Percentiles rank a stretch among this genome's conserved stretches.
These are phyloP conservation scores for Malacoctenus gilli DNA, from an alignment of 2,797 vertebrate genomes.

Conservation along the genomic window DNA sequence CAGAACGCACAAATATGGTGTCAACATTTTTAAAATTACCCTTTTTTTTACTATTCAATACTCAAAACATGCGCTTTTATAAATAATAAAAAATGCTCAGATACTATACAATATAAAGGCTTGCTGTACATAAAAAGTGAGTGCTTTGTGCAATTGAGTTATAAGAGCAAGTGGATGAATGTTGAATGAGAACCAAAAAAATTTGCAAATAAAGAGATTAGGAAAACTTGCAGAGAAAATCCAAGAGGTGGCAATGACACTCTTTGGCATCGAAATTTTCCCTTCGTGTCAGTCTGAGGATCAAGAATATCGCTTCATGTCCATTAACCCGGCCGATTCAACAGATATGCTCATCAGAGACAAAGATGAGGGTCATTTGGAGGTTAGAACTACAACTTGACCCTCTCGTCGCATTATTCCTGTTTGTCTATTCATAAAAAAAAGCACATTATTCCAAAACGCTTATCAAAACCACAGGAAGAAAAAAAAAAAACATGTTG, in stretches of 20 bases:
- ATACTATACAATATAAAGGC: conserved; percentile 75
- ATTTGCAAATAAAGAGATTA: conserved; percentile 36
- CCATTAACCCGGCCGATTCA: conserved; percentile 24
- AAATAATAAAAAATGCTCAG: conserved; percentile 76
- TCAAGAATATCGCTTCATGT: conserved; percentile 55
- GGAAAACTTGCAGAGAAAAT: conserved; percentile 36
- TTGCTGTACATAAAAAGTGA: conserved; percentile 70
- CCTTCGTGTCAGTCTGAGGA: conserved; percentile 46
- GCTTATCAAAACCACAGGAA: neutral
- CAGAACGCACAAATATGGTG: conserved; percentile 55
- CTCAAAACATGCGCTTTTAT: conserved; percentile 75
- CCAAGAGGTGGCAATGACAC: conserved; percentile 61
- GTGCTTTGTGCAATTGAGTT: conserved; percentile 70
- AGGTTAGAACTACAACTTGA: conserved; percentile 14
- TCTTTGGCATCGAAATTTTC: conserved; percentile 78
- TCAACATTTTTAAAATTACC: conserved; percentile 61
- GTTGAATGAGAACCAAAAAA: conserved; percentile 40
- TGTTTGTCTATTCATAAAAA: no score
- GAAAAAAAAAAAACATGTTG: conserved; percentile 26
- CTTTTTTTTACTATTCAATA: conserved; percentile 64
- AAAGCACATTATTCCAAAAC: no score
- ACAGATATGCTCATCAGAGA: conserved; percentile 12
- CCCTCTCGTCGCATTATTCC: conserved; percentile 1
- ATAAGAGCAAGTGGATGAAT: conserved; percentile 46
- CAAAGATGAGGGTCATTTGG: no score